These are phyloP conservation scores for Phocides pigmalion DNA, from an alignment of 1,140 invertebrate genomes.

Conservation along the genomic window DNA sequence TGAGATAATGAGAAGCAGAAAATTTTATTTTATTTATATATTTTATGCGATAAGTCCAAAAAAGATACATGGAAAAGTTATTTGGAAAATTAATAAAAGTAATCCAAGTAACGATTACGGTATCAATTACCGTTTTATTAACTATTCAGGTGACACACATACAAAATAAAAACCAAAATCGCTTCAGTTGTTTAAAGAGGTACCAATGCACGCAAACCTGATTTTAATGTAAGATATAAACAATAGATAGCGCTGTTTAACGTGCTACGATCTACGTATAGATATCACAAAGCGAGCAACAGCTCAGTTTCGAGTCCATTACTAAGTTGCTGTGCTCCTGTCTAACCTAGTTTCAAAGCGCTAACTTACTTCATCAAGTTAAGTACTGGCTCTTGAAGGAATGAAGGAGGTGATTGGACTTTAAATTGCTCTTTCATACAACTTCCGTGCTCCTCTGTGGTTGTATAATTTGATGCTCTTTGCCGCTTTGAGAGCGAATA, in stretches of 20 bases:
- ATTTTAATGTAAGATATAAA: too few species aligned
- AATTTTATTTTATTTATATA: too few species aligned
- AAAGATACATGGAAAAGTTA: too few species aligned
- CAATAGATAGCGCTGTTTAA: not conserved
- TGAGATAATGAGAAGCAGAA: too few species aligned
- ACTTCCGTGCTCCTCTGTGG: constrained; percentile 18
- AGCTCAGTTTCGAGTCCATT: not conserved
- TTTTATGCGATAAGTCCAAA: too few species aligned
- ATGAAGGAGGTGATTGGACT: constrained; percentile 18
- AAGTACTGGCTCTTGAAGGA: constrained; percentile 27
- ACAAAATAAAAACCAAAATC: too few species aligned
- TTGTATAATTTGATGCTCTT: constrained; percentile 19
- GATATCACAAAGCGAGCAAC: constrained; percentile 1
- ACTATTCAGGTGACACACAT: too few species aligned
- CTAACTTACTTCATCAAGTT: constrained; percentile 31
- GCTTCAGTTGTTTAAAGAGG: too few species aligned
- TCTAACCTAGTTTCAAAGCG: constrained; percentile 23
- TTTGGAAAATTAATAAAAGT: too few species aligned
- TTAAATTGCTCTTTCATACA: constrained; percentile 27
- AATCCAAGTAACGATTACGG: too few species aligned
- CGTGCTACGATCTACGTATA: not conserved
- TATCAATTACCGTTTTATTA: too few species aligned
- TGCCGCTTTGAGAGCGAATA: constrained; percentile 22
- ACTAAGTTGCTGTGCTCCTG: constrained; percentile 14
- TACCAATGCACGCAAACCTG: too few species aligned